phyloP scores from a whole-genome alignment of 2,113 vertebrate genomes.

The Sus scrofa region T2T-Sscrofa CM000818.6:225501-226000 shows the following conservation, averaged over 20 bases:
- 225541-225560: background rate
- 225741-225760: background rate
- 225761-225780: no score
- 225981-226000: slow-evolving; percentile 2
- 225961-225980: background rate
- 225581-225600: background rate
- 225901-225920: background rate
- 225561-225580: background rate
- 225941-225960: background rate
- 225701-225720: background rate
- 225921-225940: background rate
- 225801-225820: background rate
- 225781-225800: background rate
- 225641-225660: background rate
- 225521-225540: background rate
- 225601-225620: background rate
- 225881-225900: background rate
- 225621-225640: background rate
- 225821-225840: background rate
- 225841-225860: background rate
- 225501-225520: background rate
- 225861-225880: background rate
- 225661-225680: background rate
- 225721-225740: no score
- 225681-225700: background rate